These are phyloP conservation scores for Habroteleia sp. DNA, from an alignment of 2,888 invertebrate genomes.

Conservation along the genomic window DNA sequence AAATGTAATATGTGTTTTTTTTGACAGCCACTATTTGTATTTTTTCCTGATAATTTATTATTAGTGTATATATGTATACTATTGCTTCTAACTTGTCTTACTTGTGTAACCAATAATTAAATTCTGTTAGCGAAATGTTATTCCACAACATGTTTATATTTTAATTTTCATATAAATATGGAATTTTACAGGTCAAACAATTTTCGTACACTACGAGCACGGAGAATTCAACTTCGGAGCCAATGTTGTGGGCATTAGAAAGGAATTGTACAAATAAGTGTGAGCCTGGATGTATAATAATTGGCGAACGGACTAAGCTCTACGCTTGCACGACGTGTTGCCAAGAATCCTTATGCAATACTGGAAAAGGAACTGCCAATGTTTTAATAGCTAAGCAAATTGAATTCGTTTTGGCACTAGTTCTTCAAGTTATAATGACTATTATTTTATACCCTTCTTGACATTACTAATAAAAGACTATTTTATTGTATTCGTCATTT, in stretches of 20 bases:
- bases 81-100: too few species aligned
- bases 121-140: too few species aligned
- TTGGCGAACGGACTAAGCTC: slow-evolving; percentile 93
- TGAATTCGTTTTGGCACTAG: slow-evolving; percentile 74
- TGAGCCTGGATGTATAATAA: slow-evolving; percentile 93
- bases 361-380: slow-evolving; percentile 83
- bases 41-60: too few species aligned
- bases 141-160: too few species aligned
- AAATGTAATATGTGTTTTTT: too few species aligned
- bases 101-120: too few species aligned
- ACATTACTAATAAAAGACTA: slow-evolving; percentile 69
- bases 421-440: slow-evolving; percentile 74
- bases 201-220: slow-evolving; percentile 92
- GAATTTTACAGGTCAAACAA: slow-evolving; percentile 86
- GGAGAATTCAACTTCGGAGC: slow-evolving; percentile 88
- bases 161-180: neutral
- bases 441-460: slow-evolving; percentile 76
- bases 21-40: too few species aligned
- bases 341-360: slow-evolving; percentile 89
- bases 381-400: slow-evolving; percentile 49
- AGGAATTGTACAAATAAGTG: slow-evolving; percentile 91
- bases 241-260: slow-evolving; percentile 90
- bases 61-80: too few species aligned
- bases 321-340: slow-evolving; percentile 94
- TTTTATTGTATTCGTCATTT: too few species aligned